phyloP scores from a whole-genome alignment of 2,797 vertebrate species.

The Aselliscus stoliczkanus region DNA sequence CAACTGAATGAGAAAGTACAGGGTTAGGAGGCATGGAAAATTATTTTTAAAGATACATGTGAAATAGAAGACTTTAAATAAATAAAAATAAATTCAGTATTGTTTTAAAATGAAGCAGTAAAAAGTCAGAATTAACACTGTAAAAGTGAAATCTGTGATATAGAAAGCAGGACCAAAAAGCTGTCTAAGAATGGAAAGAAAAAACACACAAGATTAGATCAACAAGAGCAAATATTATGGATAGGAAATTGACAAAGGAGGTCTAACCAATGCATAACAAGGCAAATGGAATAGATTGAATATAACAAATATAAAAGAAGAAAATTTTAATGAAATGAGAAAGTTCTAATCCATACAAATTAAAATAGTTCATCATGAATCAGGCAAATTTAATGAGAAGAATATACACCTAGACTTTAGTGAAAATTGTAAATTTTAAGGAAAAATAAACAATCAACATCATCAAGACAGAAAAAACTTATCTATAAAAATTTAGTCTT shows the following conservation, averaged over 20 bases:
- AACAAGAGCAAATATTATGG: background rate
- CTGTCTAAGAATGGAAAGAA: background rate
- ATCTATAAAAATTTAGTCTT: background rate
- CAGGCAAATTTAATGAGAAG: background rate
- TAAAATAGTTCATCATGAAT: background rate
- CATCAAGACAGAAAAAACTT: background rate
- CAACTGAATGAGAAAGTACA: background rate
- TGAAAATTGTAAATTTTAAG: constrained; percentile 1
- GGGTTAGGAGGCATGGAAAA: background rate
- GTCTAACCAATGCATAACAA: background rate
- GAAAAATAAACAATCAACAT: background rate
- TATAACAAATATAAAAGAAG: background rate
- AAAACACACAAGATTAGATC: background rate
- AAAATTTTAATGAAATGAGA: background rate
- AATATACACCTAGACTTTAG: background rate
- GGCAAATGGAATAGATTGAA: background rate
- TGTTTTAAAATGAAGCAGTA: background rate
- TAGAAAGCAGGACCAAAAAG: background rate
- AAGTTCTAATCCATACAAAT: background rate
- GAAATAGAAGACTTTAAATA: background rate
- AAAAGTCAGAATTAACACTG: background rate
- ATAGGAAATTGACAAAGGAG: background rate
- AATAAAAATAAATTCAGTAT: background rate
- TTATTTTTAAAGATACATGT: background rate
- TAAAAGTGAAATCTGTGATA: background rate